phyloP scores from a whole-genome alignment of 2,113 vertebrate genomes.

The Nibea coibor region DNA sequence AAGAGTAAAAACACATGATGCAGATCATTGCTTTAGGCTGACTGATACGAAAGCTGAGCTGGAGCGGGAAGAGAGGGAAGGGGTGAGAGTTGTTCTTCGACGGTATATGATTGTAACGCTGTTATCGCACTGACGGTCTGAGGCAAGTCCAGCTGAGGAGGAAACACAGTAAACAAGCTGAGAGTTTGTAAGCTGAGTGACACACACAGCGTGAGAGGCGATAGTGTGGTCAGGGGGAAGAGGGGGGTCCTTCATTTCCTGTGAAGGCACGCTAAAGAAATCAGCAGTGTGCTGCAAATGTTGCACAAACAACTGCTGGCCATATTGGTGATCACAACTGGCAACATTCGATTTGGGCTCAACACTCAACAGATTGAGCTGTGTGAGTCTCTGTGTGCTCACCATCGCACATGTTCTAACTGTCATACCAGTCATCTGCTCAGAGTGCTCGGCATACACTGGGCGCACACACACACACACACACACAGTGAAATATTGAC shows the following conservation, averaged over 20 bases:
- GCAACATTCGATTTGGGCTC: constrained; percentile 63
- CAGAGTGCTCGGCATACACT: constrained; percentile 45
- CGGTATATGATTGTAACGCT: neutral
- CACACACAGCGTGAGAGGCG: constrained; percentile 4
- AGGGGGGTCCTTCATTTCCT: constrained; percentile 68
- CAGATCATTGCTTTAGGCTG: constrained; percentile 27
- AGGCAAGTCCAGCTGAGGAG: constrained; percentile 22
- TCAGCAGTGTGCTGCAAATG: constrained; percentile 60
- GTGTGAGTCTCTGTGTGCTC: constrained; percentile 59
- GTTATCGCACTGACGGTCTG: neutral
- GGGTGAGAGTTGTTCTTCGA: neutral
- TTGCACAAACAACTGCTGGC: constrained; percentile 71
- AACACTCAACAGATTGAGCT: constrained; percentile 73
- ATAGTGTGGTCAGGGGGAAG: neutral
- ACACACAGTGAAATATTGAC: constrained; percentile 64
- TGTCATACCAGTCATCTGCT: constrained; percentile 74
- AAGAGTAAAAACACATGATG: constrained; percentile 55
- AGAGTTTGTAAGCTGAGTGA: constrained; percentile 34
- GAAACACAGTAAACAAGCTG: constrained; percentile 13
- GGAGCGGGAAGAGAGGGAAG: neutral
- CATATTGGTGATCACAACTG: constrained; percentile 78
- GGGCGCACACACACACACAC: constrained; percentile 23
- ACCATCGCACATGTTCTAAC: constrained; percentile 72
- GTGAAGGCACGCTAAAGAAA: constrained; percentile 53
- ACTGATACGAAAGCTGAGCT: constrained; percentile 10